phyloP scores from a whole-genome alignment of 2,797 vertebrate species.

The Gila robusta region DNA sequence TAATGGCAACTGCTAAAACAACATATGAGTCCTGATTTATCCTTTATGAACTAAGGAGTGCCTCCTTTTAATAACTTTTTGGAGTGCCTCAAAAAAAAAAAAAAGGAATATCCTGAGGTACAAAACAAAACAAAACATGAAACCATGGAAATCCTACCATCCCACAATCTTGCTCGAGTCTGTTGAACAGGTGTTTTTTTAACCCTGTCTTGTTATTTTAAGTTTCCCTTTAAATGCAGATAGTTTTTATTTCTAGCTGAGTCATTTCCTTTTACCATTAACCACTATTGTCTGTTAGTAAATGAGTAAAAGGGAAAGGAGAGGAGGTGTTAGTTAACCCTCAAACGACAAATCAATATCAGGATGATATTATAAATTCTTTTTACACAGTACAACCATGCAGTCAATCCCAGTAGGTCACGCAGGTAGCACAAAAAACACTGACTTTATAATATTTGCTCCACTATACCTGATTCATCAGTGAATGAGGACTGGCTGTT shows the following conservation, averaged over 20 bases:
- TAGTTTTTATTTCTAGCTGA: not conserved
- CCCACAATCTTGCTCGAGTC: not conserved
- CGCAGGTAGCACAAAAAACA: not conserved
- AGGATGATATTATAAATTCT: not conserved
- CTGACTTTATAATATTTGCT: not conserved
- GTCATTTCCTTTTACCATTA: slow-evolving; percentile 34
- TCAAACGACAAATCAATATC: not conserved
- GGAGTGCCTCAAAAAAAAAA: slow-evolving; percentile 67
- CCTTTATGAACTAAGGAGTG: slow-evolving; percentile 69
- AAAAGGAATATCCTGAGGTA: slow-evolving; percentile 69
- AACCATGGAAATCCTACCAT: slow-evolving; percentile 64
- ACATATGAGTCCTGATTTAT: slow-evolving; percentile 62
- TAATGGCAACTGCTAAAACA: slow-evolving; percentile 71
- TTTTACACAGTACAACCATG: not conserved
- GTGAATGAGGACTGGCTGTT: not conserved
- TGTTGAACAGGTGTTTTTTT: slow-evolving; percentile 33
- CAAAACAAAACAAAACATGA: slow-evolving; percentile 61
- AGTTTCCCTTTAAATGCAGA: slow-evolving; percentile 40
- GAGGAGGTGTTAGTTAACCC: not conserved
- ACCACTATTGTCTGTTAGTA: not conserved
- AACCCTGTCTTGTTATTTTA: slow-evolving; percentile 63
- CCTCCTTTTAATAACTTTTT: no score
- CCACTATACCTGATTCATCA: not conserved
- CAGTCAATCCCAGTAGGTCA: not conserved
- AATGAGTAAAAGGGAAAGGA: not conserved